A percentile compares a stretch with the other conserved stretches of the same genome.
These are phyloP conservation scores for Pyrocephalus nanus DNA, from an alignment of 2,797 vertebrate species.

Conservation along the genomic window DNA sequence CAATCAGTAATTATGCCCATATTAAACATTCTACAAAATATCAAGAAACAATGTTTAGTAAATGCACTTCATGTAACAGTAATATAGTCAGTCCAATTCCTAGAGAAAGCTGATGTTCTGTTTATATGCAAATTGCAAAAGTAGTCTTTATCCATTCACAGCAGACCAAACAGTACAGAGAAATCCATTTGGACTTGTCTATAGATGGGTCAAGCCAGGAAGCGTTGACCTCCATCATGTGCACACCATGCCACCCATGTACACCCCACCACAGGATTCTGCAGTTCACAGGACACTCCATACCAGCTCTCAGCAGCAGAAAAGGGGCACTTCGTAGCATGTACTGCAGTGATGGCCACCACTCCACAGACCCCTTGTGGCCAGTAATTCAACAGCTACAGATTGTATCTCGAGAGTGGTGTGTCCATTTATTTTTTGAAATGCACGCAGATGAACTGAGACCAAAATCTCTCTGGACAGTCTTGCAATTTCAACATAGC, in stretches of 20 bases:
- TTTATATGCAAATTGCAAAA: neutral
- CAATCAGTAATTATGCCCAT: neutral
- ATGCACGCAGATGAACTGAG: neutral
- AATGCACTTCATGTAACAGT: neutral
- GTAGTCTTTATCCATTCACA: neutral
- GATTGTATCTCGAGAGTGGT: too few relatives aligned
- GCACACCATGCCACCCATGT: fast-evolving
- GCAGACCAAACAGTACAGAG: neutral
- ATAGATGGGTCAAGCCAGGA: neutral
- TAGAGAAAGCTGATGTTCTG: neutral
- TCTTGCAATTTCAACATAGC: neutral
- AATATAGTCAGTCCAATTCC: neutral
- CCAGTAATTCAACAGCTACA: neutral
- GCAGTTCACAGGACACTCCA: fast-evolving
- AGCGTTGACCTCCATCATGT: neutral
- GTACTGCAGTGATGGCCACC: too few relatives aligned
- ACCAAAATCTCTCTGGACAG: neutral
- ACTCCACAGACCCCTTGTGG: too few relatives aligned
- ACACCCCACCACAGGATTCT: fast-evolving
- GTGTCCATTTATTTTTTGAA: neutral
- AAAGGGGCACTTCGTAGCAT: neutral
- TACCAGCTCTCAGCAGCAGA: neutral
- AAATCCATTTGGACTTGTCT: neutral
- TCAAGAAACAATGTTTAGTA: neutral
- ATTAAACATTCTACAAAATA: conserved; percentile 6